Base-by-base conservation (phyloP, 2,888 invertebrate genomes). In the Apantesis nais region DNA sequence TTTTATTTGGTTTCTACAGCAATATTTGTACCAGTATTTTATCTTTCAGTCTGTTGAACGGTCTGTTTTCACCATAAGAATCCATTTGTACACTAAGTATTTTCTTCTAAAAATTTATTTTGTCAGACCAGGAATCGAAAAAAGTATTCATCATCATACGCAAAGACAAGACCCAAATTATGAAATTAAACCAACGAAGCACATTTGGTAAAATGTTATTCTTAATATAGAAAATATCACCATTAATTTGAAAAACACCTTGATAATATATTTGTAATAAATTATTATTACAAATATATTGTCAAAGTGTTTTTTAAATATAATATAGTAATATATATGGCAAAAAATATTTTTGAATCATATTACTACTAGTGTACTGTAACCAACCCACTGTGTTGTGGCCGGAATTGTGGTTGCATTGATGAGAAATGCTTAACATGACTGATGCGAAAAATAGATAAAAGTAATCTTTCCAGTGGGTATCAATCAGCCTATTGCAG, bases 1-100 rank as follows among this genome's bases (percentile, higher is more conserved):
- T 71, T 60, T 69, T 70, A 71, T 73, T 75, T 68, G 68, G 31
- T 68, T 48, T 29, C 37, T 41, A 37, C 8, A 8, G 19, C 37
- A 37, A 66, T 55, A 37, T 55, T 25, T 39, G 29, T 29, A 64
- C 8, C 25, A 16, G 9, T 39, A 25, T 41, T 64, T 41, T 64
- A 29, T 37, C 34, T 61, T 61, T 29, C 9, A 31, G 22, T 61
- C 60, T 55, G 22, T 55, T 55, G 16, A 55, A 22, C 12, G 5
- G 22, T 55, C 25, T 48, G 48, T 52, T 52, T 9, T 22, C n/a
- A 52, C n/a, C 48, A 11, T 52, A 52, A 52, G 12, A 41, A 19
- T 39, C 25, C 16, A 39, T 39, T 1, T 4, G n/a, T n/a, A n/a
- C n/a, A n/a, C n/a, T n/a, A n/a, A n/a, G n/a, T n/a, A 14, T 25